These are phyloP conservation scores for Dicentrarchus labrax DNA, from an alignment of 2,113 vertebrate genomes.

Conservation along the genomic window DNA sequence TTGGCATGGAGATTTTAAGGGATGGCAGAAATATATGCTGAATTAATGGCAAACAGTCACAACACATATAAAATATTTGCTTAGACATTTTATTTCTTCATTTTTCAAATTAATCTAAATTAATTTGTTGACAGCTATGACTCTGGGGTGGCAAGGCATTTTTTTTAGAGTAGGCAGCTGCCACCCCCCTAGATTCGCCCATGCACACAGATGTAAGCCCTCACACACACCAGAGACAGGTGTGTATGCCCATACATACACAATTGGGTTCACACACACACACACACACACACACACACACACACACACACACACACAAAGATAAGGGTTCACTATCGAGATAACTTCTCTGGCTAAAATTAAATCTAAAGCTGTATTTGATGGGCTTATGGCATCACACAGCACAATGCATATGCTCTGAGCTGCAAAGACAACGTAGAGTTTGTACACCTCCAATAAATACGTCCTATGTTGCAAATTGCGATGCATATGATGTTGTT, in stretches of 20 bases:
- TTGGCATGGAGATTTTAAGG: no score
- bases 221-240: constrained; percentile 4
- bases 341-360: constrained; percentile 58
- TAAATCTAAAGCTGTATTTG: constrained; percentile 37
- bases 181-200: no score
- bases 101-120: no score
- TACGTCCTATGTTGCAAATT: neutral
- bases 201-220: neutral
- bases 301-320: constrained; percentile 50
- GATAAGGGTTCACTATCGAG: constrained; percentile 55
- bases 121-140: no score
- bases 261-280: neutral
- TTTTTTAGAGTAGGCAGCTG: no score
- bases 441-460: neutral
- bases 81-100: no score
- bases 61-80: no score
- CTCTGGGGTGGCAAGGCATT: no score
- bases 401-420: neutral
- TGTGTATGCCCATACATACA: constrained; percentile 16
- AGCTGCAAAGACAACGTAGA: constrained; percentile 11
- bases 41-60: no score
- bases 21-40: no score
- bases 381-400: constrained; percentile 31
- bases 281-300: constrained; percentile 5
- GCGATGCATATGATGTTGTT: constrained; percentile 1